Conservation (phyloP, 2,888 invertebrate species). For the Torymus auratus region DNA sequence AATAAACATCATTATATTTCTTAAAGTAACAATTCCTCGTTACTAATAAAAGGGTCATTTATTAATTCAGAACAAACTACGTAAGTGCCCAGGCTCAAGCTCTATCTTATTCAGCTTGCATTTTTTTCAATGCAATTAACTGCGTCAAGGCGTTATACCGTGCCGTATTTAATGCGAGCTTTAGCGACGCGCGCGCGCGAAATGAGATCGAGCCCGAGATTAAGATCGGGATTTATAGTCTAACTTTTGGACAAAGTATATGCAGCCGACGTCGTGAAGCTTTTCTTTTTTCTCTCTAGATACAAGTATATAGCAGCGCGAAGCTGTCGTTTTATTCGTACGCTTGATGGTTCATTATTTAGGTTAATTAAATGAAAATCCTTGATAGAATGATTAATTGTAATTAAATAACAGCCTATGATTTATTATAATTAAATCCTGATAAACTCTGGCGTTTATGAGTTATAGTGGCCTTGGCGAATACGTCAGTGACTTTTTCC, state of each 20-base stretch:
- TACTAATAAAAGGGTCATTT: no score
- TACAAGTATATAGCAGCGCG: no score
- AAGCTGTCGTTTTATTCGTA: background rate
- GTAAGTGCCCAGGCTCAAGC: no score
- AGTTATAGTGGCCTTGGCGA: background rate
- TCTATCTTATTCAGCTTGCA: background rate
- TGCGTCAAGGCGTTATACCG: conserved; percentile 23
- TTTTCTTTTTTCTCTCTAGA: no score
- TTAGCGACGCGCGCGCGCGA: conserved; percentile 4
- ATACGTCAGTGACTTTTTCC: background rate
- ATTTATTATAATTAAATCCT: conserved; percentile 26
- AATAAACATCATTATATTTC: no score
- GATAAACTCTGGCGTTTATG: conserved; percentile 1
- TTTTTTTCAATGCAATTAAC: conserved; percentile 25
- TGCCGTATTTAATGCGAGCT: conserved; percentile 21
- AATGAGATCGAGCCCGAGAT: conserved; percentile 41
- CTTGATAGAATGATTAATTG: conserved; percentile 3
- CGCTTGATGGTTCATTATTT: conserved; percentile 3
- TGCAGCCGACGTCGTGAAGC: background rate
- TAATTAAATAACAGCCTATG: conserved; percentile 10
- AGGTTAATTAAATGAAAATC: conserved; percentile 45
- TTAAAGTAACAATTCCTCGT: no score
- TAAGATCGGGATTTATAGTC: conserved; percentile 40
- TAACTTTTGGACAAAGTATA: conserved; percentile 15
- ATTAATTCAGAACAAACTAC: no score